These are phyloP conservation scores for Hypomecis punctinalis DNA, from an alignment of 2,888 invertebrate genomes.

Conservation along the genomic window DNA sequence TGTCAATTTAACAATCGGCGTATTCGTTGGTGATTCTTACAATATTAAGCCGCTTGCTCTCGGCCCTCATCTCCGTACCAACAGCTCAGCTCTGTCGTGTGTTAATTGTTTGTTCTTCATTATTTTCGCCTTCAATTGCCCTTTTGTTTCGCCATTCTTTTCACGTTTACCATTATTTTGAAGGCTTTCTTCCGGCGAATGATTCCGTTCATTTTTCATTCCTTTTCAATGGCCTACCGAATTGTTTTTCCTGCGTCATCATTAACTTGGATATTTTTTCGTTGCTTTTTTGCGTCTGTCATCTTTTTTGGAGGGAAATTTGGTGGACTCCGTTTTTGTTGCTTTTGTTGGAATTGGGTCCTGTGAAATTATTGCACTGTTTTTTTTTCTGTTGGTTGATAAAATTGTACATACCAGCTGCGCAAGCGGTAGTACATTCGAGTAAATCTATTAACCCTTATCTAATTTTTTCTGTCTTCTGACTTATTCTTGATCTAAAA, in stretches of 20 bases:
- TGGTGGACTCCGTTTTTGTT: conserved; percentile 20
- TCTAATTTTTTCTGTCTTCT: no score
- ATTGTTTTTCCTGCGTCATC: conserved; percentile 77
- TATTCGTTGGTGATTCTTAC: conserved; percentile 1
- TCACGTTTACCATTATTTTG: conserved; percentile 74
- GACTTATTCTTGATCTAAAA: no score
- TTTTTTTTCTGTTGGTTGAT: neutral
- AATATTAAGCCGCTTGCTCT: conserved; percentile 38
- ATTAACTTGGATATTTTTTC: conserved; percentile 69
- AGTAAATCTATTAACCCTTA: no score
- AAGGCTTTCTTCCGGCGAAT: conserved; percentile 74
- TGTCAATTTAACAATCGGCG: no score
- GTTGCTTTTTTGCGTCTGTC: conserved; percentile 32
- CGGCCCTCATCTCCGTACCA: conserved; percentile 40
- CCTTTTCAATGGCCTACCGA: conserved; percentile 71
- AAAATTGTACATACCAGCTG: no score
- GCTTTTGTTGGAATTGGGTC: conserved; percentile 33
- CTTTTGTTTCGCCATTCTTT: conserved; percentile 78
- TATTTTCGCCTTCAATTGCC: conserved; percentile 84
- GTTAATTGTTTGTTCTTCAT: conserved; percentile 84
- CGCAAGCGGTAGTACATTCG: no score
- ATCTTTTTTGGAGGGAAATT: conserved; percentile 35
- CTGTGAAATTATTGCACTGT: neutral
- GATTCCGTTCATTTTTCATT: conserved; percentile 79
- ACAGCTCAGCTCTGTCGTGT: conserved; percentile 62